Conservation (phyloP, 1,140 invertebrate species). For the Ephestia elutella region DNA sequence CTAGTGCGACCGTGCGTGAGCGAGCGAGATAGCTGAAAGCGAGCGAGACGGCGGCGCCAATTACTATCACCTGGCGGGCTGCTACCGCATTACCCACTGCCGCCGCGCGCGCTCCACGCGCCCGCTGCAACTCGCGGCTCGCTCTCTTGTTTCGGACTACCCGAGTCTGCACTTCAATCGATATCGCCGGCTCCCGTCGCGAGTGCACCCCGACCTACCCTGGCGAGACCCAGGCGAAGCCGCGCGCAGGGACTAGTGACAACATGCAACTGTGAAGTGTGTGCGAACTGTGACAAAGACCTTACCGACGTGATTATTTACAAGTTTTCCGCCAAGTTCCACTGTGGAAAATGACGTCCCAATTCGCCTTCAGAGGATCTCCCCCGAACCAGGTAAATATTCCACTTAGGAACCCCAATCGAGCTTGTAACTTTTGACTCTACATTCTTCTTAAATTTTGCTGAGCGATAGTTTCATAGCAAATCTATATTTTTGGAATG, state of each 20-base stretch:
- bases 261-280: slow-evolving; percentile 66
- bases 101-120: slow-evolving; percentile 66
- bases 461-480: slow-evolving; percentile 24
- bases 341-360: slow-evolving; percentile 64
- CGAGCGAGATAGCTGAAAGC: slow-evolving; percentile 52
- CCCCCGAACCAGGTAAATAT: slow-evolving; percentile 61
- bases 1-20: slow-evolving; percentile 45
- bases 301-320: slow-evolving; percentile 39
- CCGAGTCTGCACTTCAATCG: slow-evolving; percentile 42
- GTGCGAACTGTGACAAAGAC: slow-evolving; percentile 58
- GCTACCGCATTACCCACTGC: slow-evolving; percentile 71
- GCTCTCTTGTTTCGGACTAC: slow-evolving; percentile 36
- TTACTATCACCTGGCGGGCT: slow-evolving; percentile 71
- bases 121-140: slow-evolving; percentile 45
- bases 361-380: slow-evolving; percentile 67
- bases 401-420: slow-evolving; percentile 6
- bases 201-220: slow-evolving; percentile 29
- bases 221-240: slow-evolving; percentile 7
- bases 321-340: slow-evolving; percentile 31
- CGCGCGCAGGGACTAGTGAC: slow-evolving; percentile 28
- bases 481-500: background rate
- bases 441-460: slow-evolving; percentile 13
- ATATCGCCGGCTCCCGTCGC: slow-evolving; percentile 33
- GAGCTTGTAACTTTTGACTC: background rate
- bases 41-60: slow-evolving; percentile 66